Conservation (phyloP, 2,888 invertebrate species). For the Leptinotarsa juncta region DNA sequence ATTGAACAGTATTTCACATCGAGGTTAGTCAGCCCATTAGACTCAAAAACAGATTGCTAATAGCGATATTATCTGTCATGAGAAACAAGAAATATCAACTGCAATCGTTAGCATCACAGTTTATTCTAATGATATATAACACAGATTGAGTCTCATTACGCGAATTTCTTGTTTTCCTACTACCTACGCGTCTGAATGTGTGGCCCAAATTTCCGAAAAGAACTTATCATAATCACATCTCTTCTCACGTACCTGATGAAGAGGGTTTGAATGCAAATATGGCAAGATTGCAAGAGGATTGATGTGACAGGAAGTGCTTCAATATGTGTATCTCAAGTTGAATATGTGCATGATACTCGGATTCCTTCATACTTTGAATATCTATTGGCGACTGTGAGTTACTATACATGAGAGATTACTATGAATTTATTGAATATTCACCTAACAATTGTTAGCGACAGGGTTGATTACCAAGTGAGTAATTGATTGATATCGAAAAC, state of each 20-base stretch:
- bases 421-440: background rate
- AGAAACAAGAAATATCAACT: background rate
- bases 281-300: background rate
- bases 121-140: slow-evolving; percentile 10
- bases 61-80: background rate
- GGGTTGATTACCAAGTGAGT: too few species aligned
- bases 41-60: background rate
- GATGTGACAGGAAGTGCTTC: background rate
- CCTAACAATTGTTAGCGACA: too few species aligned
- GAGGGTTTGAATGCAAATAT: slow-evolving; percentile 17
- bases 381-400: background rate
- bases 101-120: background rate
- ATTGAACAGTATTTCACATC: too few species aligned
- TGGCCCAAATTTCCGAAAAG: background rate
- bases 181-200: slow-evolving; percentile 9
- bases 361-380: background rate
- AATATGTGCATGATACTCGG: background rate
- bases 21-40: background rate
- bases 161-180: background rate
- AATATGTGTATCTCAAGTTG: background rate
- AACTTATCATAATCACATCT: slow-evolving; percentile 7
- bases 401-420: background rate
- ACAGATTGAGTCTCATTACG: slow-evolving; percentile 11
- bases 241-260: slow-evolving; percentile 6
- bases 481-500: too few species aligned